phyloP scores from a whole-genome alignment of 2,888 invertebrate species.

The Netelia melanura region DNA sequence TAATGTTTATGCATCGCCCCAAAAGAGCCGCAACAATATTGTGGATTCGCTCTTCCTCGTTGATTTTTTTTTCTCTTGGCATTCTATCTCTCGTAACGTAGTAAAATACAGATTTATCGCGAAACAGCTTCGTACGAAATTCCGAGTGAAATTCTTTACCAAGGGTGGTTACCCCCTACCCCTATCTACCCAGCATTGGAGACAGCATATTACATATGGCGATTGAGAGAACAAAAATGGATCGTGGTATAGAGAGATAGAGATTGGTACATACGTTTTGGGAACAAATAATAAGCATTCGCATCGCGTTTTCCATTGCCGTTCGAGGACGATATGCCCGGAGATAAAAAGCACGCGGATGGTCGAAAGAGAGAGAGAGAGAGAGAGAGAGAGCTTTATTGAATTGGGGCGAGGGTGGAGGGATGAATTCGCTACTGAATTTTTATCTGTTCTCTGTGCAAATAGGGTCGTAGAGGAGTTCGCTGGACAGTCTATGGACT shows the following conservation, averaged over 20 bases:
- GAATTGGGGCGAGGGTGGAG: slow-evolving; percentile 61
- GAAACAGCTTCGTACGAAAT: slow-evolving; percentile 35
- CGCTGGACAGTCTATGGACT: slow-evolving; percentile 42
- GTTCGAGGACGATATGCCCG: slow-evolving; percentile 17
- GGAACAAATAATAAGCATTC: slow-evolving; percentile 65
- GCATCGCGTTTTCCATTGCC: slow-evolving; percentile 36
- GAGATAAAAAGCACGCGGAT: slow-evolving; percentile 37
- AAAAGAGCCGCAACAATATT: slow-evolving; percentile 50
- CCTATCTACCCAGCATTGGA: not conserved
- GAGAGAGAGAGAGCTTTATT: slow-evolving; percentile 74
- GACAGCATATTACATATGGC: not conserved
- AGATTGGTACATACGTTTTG: slow-evolving; percentile 52
- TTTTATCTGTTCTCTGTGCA: slow-evolving; percentile 81
- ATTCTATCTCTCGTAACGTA: slow-evolving; percentile 22
- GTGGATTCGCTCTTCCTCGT: slow-evolving; percentile 2
- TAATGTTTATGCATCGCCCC: slow-evolving; percentile 66
- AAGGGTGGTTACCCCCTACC: not conserved
- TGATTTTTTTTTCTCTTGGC: slow-evolving; percentile 25
- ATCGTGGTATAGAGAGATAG: slow-evolving; percentile 11
- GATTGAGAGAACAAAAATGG: not conserved
- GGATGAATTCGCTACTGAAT: slow-evolving; percentile 76
- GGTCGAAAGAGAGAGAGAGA: not conserved
- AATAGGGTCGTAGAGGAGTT: slow-evolving; percentile 73
- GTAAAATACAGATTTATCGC: slow-evolving; percentile 63
- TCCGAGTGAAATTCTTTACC: slow-evolving; percentile 48